phyloP scores from a whole-genome alignment of 1,140 invertebrate genomes.

The Drosophila repletoides region DNA sequence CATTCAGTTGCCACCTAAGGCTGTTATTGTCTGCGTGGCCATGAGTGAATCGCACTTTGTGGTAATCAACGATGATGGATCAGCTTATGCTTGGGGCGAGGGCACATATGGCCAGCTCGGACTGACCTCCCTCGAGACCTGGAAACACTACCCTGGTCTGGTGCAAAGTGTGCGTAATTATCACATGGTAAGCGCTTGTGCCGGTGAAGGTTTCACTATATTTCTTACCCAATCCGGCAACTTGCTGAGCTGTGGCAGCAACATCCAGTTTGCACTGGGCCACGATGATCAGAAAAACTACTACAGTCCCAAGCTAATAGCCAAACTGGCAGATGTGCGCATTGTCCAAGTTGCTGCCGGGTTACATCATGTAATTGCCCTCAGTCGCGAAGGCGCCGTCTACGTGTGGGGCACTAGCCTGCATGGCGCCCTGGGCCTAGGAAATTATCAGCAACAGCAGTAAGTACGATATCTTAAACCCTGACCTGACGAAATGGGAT shows the following conservation, averaged over 20 bases:
- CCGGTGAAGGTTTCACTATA: constrained; percentile 85
- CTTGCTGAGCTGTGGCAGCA: constrained; percentile 88
- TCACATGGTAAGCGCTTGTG: constrained; percentile 84
- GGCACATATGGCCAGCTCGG: constrained; percentile 88
- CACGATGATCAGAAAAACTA: constrained; percentile 86
- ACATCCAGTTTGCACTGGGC: constrained; percentile 86
- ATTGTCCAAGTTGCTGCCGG: constrained; percentile 87
- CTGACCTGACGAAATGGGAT: no score
- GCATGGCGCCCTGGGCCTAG: constrained; percentile 87
- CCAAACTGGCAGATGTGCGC: constrained; percentile 84
- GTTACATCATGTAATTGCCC: constrained; percentile 86
- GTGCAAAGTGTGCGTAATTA: constrained; percentile 86
- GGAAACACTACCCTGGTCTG: constrained; percentile 84
- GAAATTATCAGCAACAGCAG: constrained; percentile 84
- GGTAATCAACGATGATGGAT: constrained; percentile 86
- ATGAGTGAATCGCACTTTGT: constrained; percentile 88
- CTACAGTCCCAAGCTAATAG: constrained; percentile 86
- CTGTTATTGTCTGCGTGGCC: constrained; percentile 84
- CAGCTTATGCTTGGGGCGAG: constrained; percentile 89
- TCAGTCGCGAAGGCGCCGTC: constrained; percentile 85
- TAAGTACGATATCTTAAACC: no score
- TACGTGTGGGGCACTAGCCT: constrained; percentile 88
- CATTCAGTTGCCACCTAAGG: constrained; percentile 84
- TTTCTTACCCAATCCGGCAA: constrained; percentile 88
- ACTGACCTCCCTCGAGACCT: constrained; percentile 84